phyloP scores from a whole-genome alignment of 2,113 vertebrate genomes.

The Lepisosteus oculatus region DNA sequence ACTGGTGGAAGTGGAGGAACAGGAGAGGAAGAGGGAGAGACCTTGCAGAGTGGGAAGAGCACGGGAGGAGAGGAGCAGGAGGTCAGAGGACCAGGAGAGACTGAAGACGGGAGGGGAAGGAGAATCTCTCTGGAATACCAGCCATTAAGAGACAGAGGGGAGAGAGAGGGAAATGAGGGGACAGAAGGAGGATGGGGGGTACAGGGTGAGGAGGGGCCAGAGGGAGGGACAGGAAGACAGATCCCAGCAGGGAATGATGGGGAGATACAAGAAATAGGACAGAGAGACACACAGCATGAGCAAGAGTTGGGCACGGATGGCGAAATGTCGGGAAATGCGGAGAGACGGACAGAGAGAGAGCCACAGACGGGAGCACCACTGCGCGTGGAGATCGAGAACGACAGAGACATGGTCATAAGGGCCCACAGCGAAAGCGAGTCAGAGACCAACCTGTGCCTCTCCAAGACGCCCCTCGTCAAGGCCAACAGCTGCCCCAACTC shows the following conservation, averaged over 20 bases:
- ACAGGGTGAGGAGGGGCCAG: constrained; percentile 42
- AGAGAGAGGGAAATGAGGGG: constrained; percentile 35
- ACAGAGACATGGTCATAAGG: constrained; percentile 4
- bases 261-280: constrained; percentile 23
- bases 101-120: too few species aligned
- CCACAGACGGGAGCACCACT: not conserved
- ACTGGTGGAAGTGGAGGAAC: not conserved
- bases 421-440: constrained; percentile 4
- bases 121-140: not conserved
- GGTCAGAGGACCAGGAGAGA: too few species aligned
- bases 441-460: constrained; percentile 39
- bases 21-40: constrained; percentile 3
- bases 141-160: not conserved
- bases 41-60: not conserved
- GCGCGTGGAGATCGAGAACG: not conserved
- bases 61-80: too few species aligned
- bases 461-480: constrained; percentile 46
- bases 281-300: too few species aligned
- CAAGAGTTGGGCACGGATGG: too few species aligned
- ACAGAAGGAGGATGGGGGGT: constrained; percentile 47
- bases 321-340: not conserved
- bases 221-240: constrained; percentile 34
- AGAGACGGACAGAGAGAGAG: not conserved
- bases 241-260: constrained; percentile 28
- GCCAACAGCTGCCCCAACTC: constrained; percentile 59